Conservation (phyloP, 2,113 vertebrate genomes). For the Meleagris gallopavo region DNA sequence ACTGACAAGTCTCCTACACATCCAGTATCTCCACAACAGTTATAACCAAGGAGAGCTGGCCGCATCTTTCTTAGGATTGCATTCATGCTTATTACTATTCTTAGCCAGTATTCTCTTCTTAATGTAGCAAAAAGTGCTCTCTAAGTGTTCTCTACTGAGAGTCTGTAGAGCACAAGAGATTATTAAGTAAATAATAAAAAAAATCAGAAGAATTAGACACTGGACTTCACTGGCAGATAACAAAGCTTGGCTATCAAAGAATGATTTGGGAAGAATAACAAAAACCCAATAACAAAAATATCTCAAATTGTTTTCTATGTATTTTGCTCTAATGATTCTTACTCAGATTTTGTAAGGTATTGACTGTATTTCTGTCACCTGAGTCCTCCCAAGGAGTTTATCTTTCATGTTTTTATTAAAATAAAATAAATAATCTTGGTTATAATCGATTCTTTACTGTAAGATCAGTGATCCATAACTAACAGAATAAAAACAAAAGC, state of each 20-base stretch:
- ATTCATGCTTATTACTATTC: neutral
- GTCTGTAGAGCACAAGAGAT: neutral
- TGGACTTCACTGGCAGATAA: neutral
- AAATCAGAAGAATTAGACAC: neutral
- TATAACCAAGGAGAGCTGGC: conserved; percentile 22
- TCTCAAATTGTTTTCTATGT: neutral
- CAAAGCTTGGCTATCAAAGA: neutral
- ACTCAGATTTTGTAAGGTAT: neutral
- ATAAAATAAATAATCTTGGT: neutral
- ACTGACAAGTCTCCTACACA: conserved; percentile 50
- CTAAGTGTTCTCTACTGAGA: neutral
- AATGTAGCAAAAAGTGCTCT: conserved; percentile 15
- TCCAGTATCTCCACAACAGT: neutral
- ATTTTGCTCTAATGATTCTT: neutral
- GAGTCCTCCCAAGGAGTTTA: neutral
- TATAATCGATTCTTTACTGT: neutral
- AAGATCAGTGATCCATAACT: neutral
- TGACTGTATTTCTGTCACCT: neutral
- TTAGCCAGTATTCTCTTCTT: neutral
- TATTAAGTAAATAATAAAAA: neutral
- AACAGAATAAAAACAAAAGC: neutral
- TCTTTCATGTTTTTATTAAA: neutral
- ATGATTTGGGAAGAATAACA: neutral
- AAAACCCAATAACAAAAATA: neutral
- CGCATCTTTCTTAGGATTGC: neutral